These are phyloP conservation scores for Passer domesticus DNA, from an alignment of 2,113 vertebrate genomes.

Conservation along the genomic window DNA sequence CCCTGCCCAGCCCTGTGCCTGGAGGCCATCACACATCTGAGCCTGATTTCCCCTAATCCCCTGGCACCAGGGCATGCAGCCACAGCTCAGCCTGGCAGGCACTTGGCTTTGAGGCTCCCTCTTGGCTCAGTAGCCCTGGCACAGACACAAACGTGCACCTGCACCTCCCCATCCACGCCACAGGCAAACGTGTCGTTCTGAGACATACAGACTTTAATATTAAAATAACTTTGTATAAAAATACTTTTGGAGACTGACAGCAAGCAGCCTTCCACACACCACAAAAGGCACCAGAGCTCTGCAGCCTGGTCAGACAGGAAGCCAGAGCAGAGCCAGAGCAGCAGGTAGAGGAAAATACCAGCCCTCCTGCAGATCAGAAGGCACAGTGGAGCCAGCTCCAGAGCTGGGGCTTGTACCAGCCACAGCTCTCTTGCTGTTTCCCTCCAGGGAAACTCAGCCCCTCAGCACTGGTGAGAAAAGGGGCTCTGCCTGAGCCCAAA, in stretches of 20 bases:
- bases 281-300: not conserved
- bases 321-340: not conserved
- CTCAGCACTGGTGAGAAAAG: not conserved
- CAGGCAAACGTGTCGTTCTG: not conserved
- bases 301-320: not conserved
- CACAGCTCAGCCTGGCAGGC: not conserved
- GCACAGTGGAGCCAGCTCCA: not conserved
- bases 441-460: not conserved
- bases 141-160: accelerated
- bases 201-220: constrained; percentile 45
- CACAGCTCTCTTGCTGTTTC: not conserved
- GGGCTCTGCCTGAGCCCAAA: not conserved
- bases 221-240: constrained; percentile 65
- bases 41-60: not conserved
- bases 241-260: not conserved
- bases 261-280: not conserved
- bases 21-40: not conserved
- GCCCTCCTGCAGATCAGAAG: not conserved
- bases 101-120: not conserved
- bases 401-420: not conserved
- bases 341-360: not conserved
- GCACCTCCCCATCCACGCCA: not conserved
- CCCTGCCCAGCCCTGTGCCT: not conserved
- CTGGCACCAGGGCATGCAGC: not conserved
- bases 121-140: not conserved